Percentiles rank a stretch among this genome's conserved stretches.
Evolutionary conservation across 1,140 invertebrate genomes (phyloP).

Genomic region (Brachionus sp.): DNA sequence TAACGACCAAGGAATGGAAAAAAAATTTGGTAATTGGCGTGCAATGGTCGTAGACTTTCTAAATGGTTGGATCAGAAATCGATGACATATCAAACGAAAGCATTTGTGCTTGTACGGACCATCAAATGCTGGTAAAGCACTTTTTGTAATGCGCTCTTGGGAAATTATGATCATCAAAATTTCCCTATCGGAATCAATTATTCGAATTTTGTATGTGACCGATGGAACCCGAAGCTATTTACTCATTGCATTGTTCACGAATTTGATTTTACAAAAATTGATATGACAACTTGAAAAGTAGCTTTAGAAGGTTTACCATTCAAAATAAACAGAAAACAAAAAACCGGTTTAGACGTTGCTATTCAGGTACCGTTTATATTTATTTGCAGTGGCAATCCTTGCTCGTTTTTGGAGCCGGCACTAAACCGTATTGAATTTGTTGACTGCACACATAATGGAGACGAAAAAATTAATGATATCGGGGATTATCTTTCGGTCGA

Average conservation of each 20-base stretch:
- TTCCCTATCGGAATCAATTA: neutral
- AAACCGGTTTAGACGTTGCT: neutral
- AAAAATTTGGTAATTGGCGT: neutral
- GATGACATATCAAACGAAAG: neutral
- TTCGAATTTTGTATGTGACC: neutral
- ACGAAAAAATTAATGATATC: neutral
- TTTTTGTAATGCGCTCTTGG: neutral
- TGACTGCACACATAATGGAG: neutral
- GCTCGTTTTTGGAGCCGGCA: neutral
- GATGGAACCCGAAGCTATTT: neutral
- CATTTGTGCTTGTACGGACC: neutral
- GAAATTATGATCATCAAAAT: neutral
- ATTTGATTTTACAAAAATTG: neutral
- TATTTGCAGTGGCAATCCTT: neutral
- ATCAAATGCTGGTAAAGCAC: neutral
- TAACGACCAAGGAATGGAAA: neutral
- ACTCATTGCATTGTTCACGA: neutral
- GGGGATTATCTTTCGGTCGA: neutral
- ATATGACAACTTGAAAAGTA: neutral
- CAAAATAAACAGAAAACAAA: conserved; percentile 2
- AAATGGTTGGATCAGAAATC: neutral
- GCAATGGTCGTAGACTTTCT: neutral
- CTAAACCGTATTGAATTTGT: neutral
- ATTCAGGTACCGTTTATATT: neutral
- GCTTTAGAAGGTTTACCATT: neutral